These are phyloP conservation scores for Gorsachius goisagi DNA, from an alignment of 2,113 vertebrate species.

Conservation along the genomic window DNA sequence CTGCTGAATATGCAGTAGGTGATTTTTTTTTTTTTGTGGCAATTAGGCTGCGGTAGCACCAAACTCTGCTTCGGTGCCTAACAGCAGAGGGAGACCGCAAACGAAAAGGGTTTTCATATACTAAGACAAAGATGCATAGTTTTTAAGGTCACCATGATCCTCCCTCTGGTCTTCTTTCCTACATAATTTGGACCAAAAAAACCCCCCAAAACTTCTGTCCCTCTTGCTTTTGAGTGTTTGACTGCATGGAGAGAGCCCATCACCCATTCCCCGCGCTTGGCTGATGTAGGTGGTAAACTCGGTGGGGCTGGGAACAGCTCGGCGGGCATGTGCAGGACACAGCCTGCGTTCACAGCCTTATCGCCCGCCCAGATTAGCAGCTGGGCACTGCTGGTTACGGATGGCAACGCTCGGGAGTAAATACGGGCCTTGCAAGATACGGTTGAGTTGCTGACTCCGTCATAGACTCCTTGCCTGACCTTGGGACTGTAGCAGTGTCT, in stretches of 20 bases:
- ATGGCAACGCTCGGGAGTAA: not conserved
- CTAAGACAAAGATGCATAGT: not conserved
- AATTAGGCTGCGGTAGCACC: not conserved
- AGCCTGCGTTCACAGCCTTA: not conserved
- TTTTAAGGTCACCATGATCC: not conserved
- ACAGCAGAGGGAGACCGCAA: conserved; percentile 33
- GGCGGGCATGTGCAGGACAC: not conserved
- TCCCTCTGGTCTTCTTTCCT: not conserved
- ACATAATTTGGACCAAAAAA: not conserved
- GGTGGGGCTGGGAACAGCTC: not conserved
- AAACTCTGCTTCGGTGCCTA: conserved; percentile 29
- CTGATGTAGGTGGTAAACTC: not conserved
- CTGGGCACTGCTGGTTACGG: not conserved
- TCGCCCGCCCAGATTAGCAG: not conserved
- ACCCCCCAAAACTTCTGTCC: not conserved
- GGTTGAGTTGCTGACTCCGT: not conserved
- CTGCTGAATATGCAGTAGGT: conserved; percentile 54
- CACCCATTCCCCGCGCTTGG: not conserved
- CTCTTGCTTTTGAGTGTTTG: not conserved
- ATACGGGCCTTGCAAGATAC: not conserved
- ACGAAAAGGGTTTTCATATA: conserved; percentile 44
- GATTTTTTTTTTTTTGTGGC: conserved; percentile 19
- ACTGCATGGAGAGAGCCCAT: accelerated
- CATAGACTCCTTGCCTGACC: conserved; percentile 9
- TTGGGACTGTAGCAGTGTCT: conserved; percentile 32